Percentiles rank a stretch among this genome's conserved stretches.
These are phyloP conservation scores for Notarius lentiginosus DNA, from an alignment of 2,113 vertebrate species.

Conservation along the genomic window DNA sequence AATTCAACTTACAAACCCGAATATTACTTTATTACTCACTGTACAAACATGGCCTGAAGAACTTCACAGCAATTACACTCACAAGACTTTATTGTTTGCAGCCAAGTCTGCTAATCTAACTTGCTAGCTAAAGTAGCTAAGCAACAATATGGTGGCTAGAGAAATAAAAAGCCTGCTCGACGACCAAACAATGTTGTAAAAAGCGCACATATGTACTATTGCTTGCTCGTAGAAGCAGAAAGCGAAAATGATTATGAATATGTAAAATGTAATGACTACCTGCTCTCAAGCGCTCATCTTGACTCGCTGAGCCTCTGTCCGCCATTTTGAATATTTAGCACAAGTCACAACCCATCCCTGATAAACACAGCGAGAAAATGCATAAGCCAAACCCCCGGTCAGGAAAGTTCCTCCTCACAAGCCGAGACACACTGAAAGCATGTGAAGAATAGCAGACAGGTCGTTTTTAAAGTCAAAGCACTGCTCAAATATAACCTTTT, in stretches of 20 bases:
- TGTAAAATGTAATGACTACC: conserved; percentile 88
- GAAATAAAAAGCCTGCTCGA: not conserved
- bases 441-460: not conserved
- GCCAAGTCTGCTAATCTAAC: conserved; percentile 18
- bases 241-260: conserved; percentile 81
- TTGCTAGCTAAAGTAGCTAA: conserved; percentile 21
- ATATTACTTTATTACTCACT: no score
- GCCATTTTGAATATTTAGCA: conserved; percentile 90
- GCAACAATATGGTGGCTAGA: not conserved
- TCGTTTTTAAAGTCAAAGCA: not conserved
- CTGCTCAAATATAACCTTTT: no score
- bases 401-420: conserved; percentile 14
- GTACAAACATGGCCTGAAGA: no score
- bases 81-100: not conserved
- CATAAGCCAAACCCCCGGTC: not conserved
- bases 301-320: conserved; percentile 84
- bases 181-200: not conserved
- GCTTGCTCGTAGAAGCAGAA: conserved; percentile 47
- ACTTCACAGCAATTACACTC: no score
- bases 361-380: not conserved
- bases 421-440: not conserved
- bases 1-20: not conserved
- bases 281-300: conserved; percentile 84
- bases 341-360: conserved; percentile 69
- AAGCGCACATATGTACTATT: not conserved